Conservation (phyloP, 2,113 vertebrate genomes). For the Ctenodactylus gundi region DNA sequence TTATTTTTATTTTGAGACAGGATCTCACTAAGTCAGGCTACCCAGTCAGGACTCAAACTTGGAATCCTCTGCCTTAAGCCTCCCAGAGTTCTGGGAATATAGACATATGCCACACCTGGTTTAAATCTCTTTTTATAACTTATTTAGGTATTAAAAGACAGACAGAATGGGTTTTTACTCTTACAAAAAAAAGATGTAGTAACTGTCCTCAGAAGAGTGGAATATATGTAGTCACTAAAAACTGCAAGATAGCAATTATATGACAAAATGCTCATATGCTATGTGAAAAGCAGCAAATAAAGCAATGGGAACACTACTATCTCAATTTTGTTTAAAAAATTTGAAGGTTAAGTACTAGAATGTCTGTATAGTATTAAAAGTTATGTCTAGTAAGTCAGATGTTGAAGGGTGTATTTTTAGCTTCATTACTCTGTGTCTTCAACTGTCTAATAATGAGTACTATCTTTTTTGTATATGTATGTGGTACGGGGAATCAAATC, state of each 20-base stretch:
- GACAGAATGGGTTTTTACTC: background rate
- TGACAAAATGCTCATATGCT: slow-evolving; percentile 33
- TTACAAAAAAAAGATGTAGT: background rate
- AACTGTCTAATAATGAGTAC: background rate
- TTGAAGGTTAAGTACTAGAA: slow-evolving; percentile 35
- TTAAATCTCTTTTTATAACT: slow-evolving; percentile 26
- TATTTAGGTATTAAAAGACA: slow-evolving; percentile 29
- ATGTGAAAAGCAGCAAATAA: slow-evolving; percentile 40
- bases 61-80: too few species aligned
- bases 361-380: background rate
- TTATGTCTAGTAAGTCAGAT: background rate
- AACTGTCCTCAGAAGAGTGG: background rate
- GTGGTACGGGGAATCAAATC: background rate
- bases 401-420: background rate
- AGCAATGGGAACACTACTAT: background rate
- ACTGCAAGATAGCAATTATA: background rate
- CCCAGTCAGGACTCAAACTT: too few species aligned
- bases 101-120: too few species aligned
- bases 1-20: too few species aligned
- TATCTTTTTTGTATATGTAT: too few species aligned
- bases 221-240: background rate
- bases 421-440: slow-evolving; percentile 13
- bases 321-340: slow-evolving; percentile 36
- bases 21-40: too few species aligned
- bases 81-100: too few species aligned